Percentiles rank a stretch among this genome's conserved stretches.
Evolutionary conservation across 2,113 vertebrate species (phyloP).

Genomic region (Colius striatus): DNA sequence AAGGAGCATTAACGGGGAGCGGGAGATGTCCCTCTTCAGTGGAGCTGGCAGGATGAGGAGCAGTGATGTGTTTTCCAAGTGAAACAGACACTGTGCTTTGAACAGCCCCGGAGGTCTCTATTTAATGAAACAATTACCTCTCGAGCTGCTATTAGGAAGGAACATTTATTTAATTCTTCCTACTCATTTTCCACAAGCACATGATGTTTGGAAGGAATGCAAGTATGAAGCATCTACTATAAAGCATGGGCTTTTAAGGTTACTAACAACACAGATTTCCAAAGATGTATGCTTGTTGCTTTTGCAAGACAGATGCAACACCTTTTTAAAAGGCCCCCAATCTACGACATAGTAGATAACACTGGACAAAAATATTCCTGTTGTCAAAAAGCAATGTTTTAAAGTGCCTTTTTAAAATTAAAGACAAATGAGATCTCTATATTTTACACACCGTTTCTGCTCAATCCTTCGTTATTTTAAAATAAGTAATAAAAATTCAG

Average conservation of each 20-base stretch:
- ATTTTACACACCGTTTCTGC: background rate
- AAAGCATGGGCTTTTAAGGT: background rate
- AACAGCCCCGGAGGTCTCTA: constrained; percentile 2
- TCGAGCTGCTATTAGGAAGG: background rate
- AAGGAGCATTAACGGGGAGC: background rate
- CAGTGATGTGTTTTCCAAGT: background rate
- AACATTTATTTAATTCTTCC: background rate
- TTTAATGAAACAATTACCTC: constrained; percentile 40
- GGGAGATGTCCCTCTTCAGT: background rate
- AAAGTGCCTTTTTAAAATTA: background rate
- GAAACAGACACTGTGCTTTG: background rate
- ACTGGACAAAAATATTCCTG: background rate
- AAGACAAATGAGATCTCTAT: background rate
- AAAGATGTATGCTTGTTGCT: background rate
- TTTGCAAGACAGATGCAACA: background rate
- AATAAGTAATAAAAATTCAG: background rate
- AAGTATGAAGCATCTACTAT: background rate
- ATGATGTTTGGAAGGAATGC: background rate
- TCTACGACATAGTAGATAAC: background rate
- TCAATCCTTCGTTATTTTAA: background rate
- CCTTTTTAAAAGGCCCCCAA: fast-evolving
- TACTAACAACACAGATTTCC: background rate
- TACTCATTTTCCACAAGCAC: background rate
- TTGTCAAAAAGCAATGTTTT: background rate
- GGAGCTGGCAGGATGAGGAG: background rate